Base-by-base conservation (phyloP, 2,888 invertebrate genomes). In the Morpho achilles region DNA sequence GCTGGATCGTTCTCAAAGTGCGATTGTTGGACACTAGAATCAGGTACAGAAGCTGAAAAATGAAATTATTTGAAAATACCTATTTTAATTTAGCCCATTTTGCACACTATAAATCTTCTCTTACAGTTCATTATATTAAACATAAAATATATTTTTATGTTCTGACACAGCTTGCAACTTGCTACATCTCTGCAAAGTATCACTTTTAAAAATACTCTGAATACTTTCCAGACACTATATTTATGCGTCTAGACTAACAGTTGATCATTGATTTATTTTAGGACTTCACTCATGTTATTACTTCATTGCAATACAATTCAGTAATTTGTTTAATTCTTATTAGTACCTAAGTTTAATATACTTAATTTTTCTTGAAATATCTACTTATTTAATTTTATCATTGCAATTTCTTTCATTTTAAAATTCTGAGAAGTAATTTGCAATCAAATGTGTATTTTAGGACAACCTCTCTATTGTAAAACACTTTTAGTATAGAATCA, bases 161-260 rank as follows among this genome's bases (percentile, higher is more conserved):
- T 10, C 48, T 32, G 48, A 48, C 48, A 48, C 47, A 23, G 47
- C 47, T 48, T 48, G n/a, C 23, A 48, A 48, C 32, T 48, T 48
- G 4, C 7, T 44, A 7, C n/a, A 10, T 43, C 10, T 8, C n/a
- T 32, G 3, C 7, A 3, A 51, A 51, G 23, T 23, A 32, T 51
- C 51, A 43, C 51, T 51, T 51, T 43, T 23, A 32, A 32, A 32
- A 32, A 32, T 3, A 3, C 32, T 32, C 32, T 32, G 3, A 32
- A 32, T 32, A 32, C 32, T 32, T 32, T 32, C 32, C 32, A 32
- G 32, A 32, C 32, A 42, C 32, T 8, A 42, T 47, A 46, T 56
- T 56, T 53, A 53, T 57, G 50, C 42, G 60, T 60, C 60, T 60
- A 56, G 60, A 56, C 53, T 10, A 8, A 45, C 32, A 32, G 32